Evolutionary conservation across 2,888 invertebrate genomes (phyloP).

Genomic region (Phymatocera aterrima): DNA sequence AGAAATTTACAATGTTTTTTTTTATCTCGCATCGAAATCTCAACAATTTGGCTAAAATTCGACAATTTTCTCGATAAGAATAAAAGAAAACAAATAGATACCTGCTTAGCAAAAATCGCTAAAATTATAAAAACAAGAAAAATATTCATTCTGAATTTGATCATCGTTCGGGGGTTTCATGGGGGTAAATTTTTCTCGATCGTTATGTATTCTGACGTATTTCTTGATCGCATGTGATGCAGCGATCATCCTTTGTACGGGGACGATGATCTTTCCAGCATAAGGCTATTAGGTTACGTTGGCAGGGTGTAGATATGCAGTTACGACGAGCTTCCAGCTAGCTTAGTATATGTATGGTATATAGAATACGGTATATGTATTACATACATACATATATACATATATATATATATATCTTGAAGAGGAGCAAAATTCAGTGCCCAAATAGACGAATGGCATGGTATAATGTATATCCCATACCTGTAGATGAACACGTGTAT

Average conservation of each 20-base stretch:
- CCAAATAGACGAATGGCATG: too few species aligned
- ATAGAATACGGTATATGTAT: neutral
- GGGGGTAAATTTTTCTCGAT: constrained; percentile 41
- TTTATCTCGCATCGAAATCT: too few species aligned
- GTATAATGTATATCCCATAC: neutral
- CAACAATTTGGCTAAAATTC: neutral
- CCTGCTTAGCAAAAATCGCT: neutral
- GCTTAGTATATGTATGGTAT: neutral
- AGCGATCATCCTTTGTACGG: constrained; percentile 72
- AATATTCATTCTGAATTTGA: neutral
- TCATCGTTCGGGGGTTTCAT: neutral
- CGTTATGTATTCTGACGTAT: constrained; percentile 71
- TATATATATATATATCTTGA: too few species aligned
- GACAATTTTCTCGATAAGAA: neutral
- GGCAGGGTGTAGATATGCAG: neutral
- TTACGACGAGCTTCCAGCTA: neutral
- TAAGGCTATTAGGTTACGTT: constrained; percentile 73
- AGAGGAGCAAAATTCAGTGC: too few species aligned
- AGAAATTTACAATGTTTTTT: too few species aligned
- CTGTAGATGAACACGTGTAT: neutral
- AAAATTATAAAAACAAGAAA: neutral
- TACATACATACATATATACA: too few species aligned
- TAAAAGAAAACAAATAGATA: too few species aligned
- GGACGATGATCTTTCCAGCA: constrained; percentile 70
- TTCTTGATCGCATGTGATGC: constrained; percentile 73